These are phyloP conservation scores for Heloderma charlesbogerti DNA, from an alignment of 2,113 vertebrate species.

Conservation along the genomic window DNA sequence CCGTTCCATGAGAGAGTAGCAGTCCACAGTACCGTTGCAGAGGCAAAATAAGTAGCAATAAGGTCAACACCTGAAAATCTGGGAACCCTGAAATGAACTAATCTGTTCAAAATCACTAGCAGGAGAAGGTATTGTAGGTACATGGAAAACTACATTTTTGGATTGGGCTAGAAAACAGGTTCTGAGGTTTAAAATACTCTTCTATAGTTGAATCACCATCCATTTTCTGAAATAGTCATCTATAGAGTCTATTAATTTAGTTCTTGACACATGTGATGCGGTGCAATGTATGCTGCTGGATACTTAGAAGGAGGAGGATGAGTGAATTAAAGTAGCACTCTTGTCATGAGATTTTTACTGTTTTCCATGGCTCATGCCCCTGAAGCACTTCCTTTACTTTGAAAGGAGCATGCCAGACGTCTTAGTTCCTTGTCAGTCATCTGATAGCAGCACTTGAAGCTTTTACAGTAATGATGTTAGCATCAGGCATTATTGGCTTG, in stretches of 20 bases:
- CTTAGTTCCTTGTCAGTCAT: background rate
- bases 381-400: background rate
- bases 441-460: accelerated
- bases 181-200: background rate
- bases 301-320: background rate
- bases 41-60: background rate
- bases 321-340: conserved; percentile 1
- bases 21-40: background rate
- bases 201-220: background rate
- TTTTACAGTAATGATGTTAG: background rate
- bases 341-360: background rate
- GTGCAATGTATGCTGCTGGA: background rate
- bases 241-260: background rate
- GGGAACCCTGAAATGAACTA: background rate
- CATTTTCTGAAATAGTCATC: background rate
- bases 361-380: background rate
- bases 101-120: background rate
- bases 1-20: background rate
- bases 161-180: background rate
- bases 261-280: background rate
- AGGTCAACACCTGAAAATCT: background rate
- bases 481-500: background rate
- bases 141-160: background rate
- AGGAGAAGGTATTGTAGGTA: background rate
- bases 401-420: background rate